These are phyloP conservation scores for Tragelaphus strepsiceros DNA, from an alignment of 2,113 vertebrate genomes.

Conservation along the genomic window DNA sequence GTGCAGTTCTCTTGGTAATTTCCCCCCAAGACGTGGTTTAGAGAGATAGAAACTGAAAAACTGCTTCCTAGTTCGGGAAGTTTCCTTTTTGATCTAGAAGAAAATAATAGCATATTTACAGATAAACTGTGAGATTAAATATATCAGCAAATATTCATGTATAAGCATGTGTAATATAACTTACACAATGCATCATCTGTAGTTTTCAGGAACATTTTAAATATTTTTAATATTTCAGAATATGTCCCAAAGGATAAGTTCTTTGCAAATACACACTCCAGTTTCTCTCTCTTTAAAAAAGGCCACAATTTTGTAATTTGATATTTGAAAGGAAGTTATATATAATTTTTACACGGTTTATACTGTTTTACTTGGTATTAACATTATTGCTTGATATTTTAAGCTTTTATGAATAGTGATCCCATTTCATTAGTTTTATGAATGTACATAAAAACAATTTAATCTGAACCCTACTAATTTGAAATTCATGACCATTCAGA, in stretches of 20 bases:
- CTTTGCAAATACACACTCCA: background rate
- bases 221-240: constrained; percentile 18
- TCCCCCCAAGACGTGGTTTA: background rate
- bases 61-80: background rate
- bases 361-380: constrained; percentile 28
- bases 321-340: background rate
- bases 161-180: background rate
- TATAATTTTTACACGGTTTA: constrained; percentile 13
- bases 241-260: background rate
- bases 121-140: background rate
- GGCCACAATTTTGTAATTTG: background rate
- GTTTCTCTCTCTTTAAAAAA: constrained; percentile 15
- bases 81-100: background rate
- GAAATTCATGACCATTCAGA: constrained; percentile 32
- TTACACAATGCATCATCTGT: background rate
- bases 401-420: constrained; percentile 24
- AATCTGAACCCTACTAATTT: constrained; percentile 1
- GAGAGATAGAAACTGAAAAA: background rate
- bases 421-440: constrained; percentile 41
- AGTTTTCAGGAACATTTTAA: background rate
- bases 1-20: background rate
- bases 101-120: background rate
- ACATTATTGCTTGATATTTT: constrained; percentile 47
- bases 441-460: constrained; percentile 31
- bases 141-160: background rate